These are phyloP conservation scores for Oscheius sp. DNA, from an alignment of 2,888 invertebrate species.

Conservation along the genomic window DNA sequence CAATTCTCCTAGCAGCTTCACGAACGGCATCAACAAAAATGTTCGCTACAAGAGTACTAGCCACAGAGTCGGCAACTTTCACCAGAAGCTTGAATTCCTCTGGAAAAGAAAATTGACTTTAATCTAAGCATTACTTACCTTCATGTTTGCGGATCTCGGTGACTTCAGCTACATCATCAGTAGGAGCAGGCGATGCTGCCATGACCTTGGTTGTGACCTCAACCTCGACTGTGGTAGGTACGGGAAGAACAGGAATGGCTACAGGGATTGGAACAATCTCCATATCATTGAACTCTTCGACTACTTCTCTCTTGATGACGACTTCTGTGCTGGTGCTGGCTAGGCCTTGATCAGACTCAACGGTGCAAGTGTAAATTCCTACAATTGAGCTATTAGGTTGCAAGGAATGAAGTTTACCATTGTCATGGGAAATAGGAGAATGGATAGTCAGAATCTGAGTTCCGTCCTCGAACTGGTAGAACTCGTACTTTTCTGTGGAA, in stretches of 20 bases:
- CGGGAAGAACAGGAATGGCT: not conserved
- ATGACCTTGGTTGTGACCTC: not conserved
- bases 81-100: conserved; percentile 68
- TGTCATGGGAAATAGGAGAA: conserved; percentile 41
- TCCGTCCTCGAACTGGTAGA: conserved; percentile 59
- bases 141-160: conserved; percentile 57
- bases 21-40: conserved; percentile 68
- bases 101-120: conserved; percentile 18
- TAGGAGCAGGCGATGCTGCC: conserved; percentile 14
- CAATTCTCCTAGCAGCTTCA: conserved; percentile 61
- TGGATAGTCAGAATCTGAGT: conserved; percentile 60
- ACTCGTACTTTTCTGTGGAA: conserved; percentile 54
- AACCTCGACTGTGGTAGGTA: conserved; percentile 34
- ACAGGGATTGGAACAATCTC: conserved; percentile 12
- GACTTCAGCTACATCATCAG: conserved; percentile 42
- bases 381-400: not conserved
- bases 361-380: conserved; percentile 61
- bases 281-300: conserved; percentile 9
- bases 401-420: conserved; percentile 30
- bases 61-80: conserved; percentile 72
- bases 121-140: conserved; percentile 29
- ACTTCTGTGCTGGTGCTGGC: conserved; percentile 57
- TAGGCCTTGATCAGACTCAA: conserved; percentile 61
- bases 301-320: conserved; percentile 24
- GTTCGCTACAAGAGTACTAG: conserved; percentile 67